phyloP scores from a whole-genome alignment of 2,113 vertebrate species.

The Pomatorhinus ruficollis region DNA sequence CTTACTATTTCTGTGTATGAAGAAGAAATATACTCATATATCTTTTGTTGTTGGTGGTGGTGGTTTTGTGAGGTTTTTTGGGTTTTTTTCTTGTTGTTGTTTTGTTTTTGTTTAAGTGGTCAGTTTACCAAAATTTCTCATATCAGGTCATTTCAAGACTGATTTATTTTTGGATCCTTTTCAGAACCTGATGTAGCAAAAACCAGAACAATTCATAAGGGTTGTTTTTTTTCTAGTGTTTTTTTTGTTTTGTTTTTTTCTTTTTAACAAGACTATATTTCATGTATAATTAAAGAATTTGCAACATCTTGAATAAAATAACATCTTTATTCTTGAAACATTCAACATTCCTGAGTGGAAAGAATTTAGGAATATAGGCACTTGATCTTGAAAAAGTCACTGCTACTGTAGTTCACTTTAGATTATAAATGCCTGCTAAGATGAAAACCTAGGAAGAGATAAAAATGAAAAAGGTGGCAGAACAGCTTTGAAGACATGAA shows the following conservation, averaged over 20 bases:
- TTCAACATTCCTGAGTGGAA: background rate
- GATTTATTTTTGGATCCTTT: background rate
- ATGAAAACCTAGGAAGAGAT: constrained; percentile 8
- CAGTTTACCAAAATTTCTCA: background rate
- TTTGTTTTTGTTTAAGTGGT: background rate
- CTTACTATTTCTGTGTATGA: background rate
- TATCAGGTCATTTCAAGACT: background rate
- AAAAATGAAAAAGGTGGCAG: constrained; percentile 17
- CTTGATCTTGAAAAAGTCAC: background rate
- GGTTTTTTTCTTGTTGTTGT: too few species aligned
- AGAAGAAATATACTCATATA: background rate
- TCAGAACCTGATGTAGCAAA: background rate
- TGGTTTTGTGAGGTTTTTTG: too few species aligned
- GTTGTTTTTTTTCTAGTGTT: background rate
- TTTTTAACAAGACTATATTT: background rate
- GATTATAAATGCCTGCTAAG: constrained; percentile 11
- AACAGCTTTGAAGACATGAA: constrained; percentile 17
- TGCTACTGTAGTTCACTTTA: background rate
- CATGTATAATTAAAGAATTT: background rate
- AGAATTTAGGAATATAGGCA: background rate
- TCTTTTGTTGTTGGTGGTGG: too few species aligned
- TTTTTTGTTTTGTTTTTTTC: too few species aligned
- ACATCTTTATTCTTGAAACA: background rate
- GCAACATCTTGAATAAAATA: background rate
- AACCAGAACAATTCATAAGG: background rate